Evolutionary conservation across 2,888 invertebrate species (phyloP).

Genomic region (Branchipolynoe longqiensis): DNA sequence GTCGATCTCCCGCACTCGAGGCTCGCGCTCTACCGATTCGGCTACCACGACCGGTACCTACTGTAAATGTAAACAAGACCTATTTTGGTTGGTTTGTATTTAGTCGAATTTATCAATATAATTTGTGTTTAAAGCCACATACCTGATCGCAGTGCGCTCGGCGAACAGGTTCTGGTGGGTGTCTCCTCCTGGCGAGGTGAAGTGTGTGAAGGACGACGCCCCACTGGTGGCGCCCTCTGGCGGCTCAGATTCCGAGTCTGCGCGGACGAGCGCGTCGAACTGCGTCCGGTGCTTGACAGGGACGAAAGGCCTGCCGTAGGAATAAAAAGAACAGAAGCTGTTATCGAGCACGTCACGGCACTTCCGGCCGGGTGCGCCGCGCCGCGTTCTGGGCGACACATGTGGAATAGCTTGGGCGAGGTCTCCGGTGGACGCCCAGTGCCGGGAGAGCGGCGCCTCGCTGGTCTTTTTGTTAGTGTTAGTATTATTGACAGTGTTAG

Average conservation of each 20-base stretch:
- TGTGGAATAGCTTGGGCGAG: too few species aligned
- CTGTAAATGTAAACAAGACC: too few species aligned
- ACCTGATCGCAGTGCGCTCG: conserved; percentile 27
- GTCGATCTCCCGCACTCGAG: too few species aligned
- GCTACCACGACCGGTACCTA: too few species aligned
- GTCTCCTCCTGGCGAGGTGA: not conserved
- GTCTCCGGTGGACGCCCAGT: not conserved
- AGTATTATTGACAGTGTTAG: too few species aligned
- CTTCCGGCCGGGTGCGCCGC: not conserved
- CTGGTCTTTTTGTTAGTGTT: too few species aligned
- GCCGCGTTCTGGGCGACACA: not conserved
- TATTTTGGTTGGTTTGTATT: too few species aligned
- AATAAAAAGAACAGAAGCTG: conserved; percentile 33
- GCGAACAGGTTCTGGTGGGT: conserved; percentile 34
- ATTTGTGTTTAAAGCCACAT: too few species aligned
- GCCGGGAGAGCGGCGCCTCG: not conserved
- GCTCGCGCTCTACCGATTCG: too few species aligned
- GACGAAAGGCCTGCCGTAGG: conserved; percentile 63
- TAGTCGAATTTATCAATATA: too few species aligned
- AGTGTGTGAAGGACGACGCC: not conserved
- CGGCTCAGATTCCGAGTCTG: not conserved
- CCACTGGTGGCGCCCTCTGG: not conserved
- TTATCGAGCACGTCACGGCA: not conserved
- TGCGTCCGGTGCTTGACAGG: conserved; percentile 63
- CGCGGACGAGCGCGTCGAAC: conserved; percentile 63